These are phyloP conservation scores for Lynx canadensis DNA, from an alignment of 2,113 vertebrate genomes.

Conservation along the genomic window DNA sequence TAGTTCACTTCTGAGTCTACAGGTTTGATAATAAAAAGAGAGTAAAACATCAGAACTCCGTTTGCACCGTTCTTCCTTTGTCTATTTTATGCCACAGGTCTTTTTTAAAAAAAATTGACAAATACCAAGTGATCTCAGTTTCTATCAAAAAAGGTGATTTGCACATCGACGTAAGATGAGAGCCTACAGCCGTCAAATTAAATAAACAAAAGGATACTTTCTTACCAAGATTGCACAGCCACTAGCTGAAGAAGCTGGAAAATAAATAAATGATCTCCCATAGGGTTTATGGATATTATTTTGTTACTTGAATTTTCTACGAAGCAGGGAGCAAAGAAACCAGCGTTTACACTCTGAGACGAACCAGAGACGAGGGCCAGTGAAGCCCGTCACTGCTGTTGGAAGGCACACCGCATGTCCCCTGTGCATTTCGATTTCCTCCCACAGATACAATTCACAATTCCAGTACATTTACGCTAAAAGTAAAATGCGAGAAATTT, in stretches of 20 bases:
- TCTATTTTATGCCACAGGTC: neutral
- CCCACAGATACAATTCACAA: neutral
- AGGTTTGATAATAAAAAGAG: neutral
- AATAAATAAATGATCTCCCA: too few relatives aligned
- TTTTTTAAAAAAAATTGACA: neutral
- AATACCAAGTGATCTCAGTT: neutral
- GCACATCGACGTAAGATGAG: neutral
- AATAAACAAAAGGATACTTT: too few relatives aligned
- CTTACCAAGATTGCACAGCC: fast-evolving
- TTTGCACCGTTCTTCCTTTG: neutral
- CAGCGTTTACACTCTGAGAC: neutral
- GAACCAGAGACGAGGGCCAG: neutral
- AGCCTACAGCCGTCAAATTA: too few relatives aligned
- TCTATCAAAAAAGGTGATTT: neutral
- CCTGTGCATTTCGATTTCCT: fast-evolving
- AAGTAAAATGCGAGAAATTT: neutral
- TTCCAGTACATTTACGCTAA: neutral
- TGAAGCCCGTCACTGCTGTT: fast-evolving
- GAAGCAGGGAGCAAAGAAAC: neutral
- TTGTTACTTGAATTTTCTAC: neutral
- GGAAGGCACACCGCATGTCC: fast-evolving
- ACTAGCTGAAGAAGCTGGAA: neutral
- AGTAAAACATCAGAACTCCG: neutral
- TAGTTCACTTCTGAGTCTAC: conserved; percentile 81
- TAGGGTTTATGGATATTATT: neutral